Conservation (phyloP, 2,113 vertebrate genomes). For the Vanacampus margaritifer region DNA sequence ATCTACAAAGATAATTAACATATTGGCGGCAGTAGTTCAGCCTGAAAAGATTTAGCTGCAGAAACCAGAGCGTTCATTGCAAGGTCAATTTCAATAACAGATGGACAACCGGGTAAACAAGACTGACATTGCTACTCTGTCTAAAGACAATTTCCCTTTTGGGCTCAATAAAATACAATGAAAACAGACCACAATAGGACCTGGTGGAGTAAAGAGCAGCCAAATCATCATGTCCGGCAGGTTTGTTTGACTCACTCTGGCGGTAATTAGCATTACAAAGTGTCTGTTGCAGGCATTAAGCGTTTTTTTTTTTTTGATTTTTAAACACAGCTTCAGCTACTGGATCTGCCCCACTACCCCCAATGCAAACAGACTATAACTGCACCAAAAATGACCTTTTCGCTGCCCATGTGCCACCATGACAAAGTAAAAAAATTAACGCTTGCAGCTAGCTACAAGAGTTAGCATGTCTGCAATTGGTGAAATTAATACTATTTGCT, state of each 20-base stretch:
- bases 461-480: no score
- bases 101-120: neutral
- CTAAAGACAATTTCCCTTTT: neutral
- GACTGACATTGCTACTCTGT: neutral
- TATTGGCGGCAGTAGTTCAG: neutral
- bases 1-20: neutral
- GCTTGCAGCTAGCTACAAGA: no score
- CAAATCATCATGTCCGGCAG: neutral
- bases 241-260: neutral
- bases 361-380: neutral
- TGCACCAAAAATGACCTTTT: neutral
- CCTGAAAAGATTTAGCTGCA: neutral
- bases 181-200: neutral
- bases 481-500: no score
- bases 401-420: neutral
- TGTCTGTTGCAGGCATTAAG: neutral
- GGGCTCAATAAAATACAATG: neutral
- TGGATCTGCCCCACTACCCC: neutral
- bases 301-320: neutral
- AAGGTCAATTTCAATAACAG: neutral
- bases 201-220: neutral
- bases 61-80: neutral
- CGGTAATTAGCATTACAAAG: neutral
- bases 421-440: neutral
- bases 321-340: neutral